A percentile compares a stretch with the other conserved stretches of the same genome.
These are phyloP conservation scores for Endomychus coccineus DNA, from an alignment of 2,888 invertebrate genomes.

Conservation along the genomic window DNA sequence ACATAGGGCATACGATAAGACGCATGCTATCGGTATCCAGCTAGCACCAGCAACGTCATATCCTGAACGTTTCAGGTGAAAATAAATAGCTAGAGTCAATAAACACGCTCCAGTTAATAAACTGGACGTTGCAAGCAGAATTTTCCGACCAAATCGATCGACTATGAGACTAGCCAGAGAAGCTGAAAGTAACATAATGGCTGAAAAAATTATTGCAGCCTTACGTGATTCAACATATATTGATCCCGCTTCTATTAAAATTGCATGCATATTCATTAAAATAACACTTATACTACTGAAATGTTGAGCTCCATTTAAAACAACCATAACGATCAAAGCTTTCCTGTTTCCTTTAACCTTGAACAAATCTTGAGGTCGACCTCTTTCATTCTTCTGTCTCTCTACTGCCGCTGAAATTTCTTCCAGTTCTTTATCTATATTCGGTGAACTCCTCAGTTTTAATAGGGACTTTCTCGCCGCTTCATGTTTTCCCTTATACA, in stretches of 20 bases:
- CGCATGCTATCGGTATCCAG: slow-evolving; percentile 34
- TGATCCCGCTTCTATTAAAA: slow-evolving; percentile 36
- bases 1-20: slow-evolving; percentile 38
- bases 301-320: slow-evolving; percentile 40
- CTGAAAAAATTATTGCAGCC: slow-evolving; percentile 38
- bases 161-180: slow-evolving; percentile 31
- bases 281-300: slow-evolving; percentile 42
- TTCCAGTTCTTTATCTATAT: slow-evolving; percentile 37
- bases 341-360: slow-evolving; percentile 38
- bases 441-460: slow-evolving; percentile 29
- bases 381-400: slow-evolving; percentile 38
- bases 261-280: slow-evolving; percentile 40
- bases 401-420: slow-evolving; percentile 37
- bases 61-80: slow-evolving; percentile 31
- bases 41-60: slow-evolving; percentile 26
- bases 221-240: slow-evolving; percentile 31
- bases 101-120: slow-evolving; percentile 35
- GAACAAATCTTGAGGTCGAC: slow-evolving; percentile 36
- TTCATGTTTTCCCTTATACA: slow-evolving; percentile 36
- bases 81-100: slow-evolving; percentile 35
- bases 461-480: slow-evolving; percentile 34
- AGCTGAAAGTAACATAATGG: slow-evolving; percentile 36
- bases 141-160: slow-evolving; percentile 37
- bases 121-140: slow-evolving; percentile 34
- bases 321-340: slow-evolving; percentile 39